Evolutionary conservation across 1,140 invertebrate genomes (phyloP).

Genomic region (Araneus ventricosus): DNA sequence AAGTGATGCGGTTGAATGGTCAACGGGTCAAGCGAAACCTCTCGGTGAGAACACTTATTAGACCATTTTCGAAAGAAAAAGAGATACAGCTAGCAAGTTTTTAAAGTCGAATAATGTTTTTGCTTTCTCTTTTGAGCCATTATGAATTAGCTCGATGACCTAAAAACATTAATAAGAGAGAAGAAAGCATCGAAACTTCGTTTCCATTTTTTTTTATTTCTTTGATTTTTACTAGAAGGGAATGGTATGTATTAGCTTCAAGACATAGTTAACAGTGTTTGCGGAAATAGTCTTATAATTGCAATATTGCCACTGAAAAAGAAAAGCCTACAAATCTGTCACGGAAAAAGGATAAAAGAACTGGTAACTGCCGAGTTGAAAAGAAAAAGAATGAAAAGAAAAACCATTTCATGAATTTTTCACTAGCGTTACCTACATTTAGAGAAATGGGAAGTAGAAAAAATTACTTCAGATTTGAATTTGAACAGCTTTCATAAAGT

Average conservation of each 20-base stretch:
- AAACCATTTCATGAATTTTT: no score
- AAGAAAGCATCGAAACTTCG: slow-evolving; percentile 61
- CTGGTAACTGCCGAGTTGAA: neutral
- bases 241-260: neutral
- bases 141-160: slow-evolving; percentile 53
- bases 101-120: neutral
- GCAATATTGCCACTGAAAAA: neutral
- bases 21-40: slow-evolving; percentile 47
- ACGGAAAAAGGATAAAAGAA: neutral
- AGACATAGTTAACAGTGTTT: neutral
- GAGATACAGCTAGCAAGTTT: slow-evolving; percentile 20
- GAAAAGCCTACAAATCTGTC: neutral
- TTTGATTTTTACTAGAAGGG: neutral
- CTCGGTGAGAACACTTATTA: slow-evolving; percentile 17
- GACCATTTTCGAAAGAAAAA: slow-evolving; percentile 23
- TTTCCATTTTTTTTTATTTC: slow-evolving; percentile 31
- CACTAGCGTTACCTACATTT: no score
- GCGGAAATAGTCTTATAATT: neutral
- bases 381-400: no score
- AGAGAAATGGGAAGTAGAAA: no score
- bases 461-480: no score
- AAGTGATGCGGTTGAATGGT: slow-evolving; percentile 36
- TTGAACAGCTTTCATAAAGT: no score
- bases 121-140: slow-evolving; percentile 12
- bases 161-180: slow-evolving; percentile 48